A percentile compares a stretch with the other conserved stretches of the same genome.
phyloP scores from a whole-genome alignment of 2,113 vertebrate species.

The Salvelinus alpinus region DNA sequence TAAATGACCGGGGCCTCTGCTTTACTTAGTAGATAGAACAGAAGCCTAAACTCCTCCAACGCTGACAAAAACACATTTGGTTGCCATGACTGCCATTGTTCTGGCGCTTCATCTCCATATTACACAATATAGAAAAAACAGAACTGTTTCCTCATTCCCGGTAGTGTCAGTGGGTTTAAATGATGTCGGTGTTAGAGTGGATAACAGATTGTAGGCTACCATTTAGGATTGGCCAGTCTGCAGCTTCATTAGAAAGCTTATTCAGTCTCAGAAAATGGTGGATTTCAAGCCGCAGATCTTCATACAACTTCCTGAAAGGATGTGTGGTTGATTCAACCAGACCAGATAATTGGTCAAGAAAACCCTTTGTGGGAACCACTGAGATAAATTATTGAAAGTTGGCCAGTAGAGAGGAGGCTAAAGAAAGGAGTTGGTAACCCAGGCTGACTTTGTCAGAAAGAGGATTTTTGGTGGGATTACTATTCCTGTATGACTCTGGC shows the following conservation, averaged over 20 bases:
- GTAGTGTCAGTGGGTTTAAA: neutral
- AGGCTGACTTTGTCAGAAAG: constrained; percentile 1
- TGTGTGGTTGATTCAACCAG: too few species aligned
- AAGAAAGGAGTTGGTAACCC: constrained; percentile 10
- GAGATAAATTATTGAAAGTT: neutral
- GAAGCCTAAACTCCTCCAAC: neutral
- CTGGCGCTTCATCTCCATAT: neutral
- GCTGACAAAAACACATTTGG: neutral
- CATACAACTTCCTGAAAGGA: too few species aligned
- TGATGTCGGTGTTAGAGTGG: neutral
- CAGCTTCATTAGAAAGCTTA: too few species aligned
- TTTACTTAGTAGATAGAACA: neutral
- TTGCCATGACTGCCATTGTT: neutral
- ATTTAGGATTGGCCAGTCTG: too few species aligned
- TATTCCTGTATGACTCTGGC: constrained; percentile 24
- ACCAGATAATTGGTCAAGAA: too few species aligned
- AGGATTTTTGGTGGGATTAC: constrained; percentile 30
- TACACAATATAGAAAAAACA: neutral
- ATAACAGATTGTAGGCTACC: too few species aligned
- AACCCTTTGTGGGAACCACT: too few species aligned
- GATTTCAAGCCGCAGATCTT: too few species aligned
- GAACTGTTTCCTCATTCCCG: constrained; percentile 13
- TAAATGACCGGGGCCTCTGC: constrained; percentile 33
- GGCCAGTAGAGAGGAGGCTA: neutral
- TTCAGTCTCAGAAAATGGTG: too few species aligned